Conservation (phyloP, 2,888 invertebrate genomes). For the Ennomos erosarius region DNA sequence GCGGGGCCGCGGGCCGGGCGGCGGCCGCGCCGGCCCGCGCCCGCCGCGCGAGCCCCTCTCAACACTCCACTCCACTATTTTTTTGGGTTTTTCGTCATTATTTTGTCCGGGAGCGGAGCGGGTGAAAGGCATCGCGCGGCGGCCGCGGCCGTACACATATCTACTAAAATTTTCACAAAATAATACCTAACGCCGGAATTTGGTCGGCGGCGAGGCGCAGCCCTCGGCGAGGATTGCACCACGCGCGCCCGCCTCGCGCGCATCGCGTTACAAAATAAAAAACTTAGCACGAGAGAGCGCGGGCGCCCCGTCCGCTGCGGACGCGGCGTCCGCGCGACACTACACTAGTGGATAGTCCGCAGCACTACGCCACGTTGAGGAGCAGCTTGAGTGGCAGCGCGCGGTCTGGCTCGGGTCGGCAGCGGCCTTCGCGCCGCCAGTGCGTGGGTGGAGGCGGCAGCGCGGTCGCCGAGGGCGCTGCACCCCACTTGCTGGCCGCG, state of each 20-base stretch:
- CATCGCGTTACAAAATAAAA: slow-evolving; percentile 74
- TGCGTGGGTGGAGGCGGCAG: slow-evolving; percentile 92
- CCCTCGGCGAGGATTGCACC: slow-evolving; percentile 65
- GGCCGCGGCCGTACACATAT: slow-evolving; percentile 67
- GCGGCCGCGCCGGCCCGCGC: slow-evolving; percentile 46
- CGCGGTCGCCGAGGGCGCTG: slow-evolving; percentile 91
- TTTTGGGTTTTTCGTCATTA: slow-evolving; percentile 74
- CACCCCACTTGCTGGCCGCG: slow-evolving; percentile 93
- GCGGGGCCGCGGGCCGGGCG: slow-evolving; percentile 44
- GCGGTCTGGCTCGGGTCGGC: slow-evolving; percentile 80
- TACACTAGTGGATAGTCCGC: slow-evolving; percentile 70
- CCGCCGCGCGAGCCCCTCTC: slow-evolving; percentile 40
- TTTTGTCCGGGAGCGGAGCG: slow-evolving; percentile 56
- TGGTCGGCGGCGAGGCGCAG: slow-evolving; percentile 65
- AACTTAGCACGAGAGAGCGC: slow-evolving; percentile 75
- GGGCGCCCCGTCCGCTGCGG: slow-evolving; percentile 55
- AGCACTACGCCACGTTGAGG: slow-evolving; percentile 85
- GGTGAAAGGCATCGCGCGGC: slow-evolving; percentile 43
- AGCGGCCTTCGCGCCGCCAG: slow-evolving; percentile 87
- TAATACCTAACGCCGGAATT: slow-evolving; percentile 84
- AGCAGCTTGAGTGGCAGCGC: slow-evolving; percentile 87
- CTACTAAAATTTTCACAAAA: slow-evolving; percentile 85
- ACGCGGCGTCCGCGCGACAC: slow-evolving; percentile 62
- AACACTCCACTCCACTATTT: slow-evolving; percentile 55
- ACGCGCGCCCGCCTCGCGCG: slow-evolving; percentile 60